These are phyloP conservation scores for Pipistrellus pipistrellus DNA, from an alignment of 2,797 vertebrate species.

Conservation along the genomic window DNA sequence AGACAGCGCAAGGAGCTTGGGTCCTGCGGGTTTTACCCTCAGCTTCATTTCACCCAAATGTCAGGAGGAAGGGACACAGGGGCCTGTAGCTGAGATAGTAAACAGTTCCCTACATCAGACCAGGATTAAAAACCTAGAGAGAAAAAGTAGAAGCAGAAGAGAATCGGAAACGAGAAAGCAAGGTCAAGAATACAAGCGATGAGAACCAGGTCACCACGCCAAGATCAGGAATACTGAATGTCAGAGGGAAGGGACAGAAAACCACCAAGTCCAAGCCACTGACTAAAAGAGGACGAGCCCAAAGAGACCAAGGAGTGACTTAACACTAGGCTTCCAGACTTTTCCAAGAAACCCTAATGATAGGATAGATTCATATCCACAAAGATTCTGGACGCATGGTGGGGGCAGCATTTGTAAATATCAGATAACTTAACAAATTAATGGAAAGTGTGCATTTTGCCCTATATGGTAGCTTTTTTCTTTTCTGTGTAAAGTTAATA, in stretches of 20 bases:
- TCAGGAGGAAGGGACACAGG: background rate
- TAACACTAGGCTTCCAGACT: background rate
- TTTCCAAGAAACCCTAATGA: background rate
- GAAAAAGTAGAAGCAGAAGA: background rate
- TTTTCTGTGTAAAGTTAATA: background rate
- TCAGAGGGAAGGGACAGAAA: background rate
- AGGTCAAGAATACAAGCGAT: background rate
- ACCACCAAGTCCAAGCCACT: background rate
- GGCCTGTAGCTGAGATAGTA: background rate
- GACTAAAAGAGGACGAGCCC: background rate
- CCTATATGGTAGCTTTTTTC: background rate
- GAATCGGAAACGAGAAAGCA: background rate
- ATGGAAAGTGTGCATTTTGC: background rate
- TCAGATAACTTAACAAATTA: background rate
- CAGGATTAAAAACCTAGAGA: background rate
- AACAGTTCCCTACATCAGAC: background rate
- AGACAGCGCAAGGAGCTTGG: background rate
- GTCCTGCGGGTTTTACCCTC: background rate
- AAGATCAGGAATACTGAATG: background rate
- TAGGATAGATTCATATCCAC: background rate
- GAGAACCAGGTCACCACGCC: background rate
- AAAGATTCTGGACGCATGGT: background rate
- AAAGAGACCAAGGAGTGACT: background rate
- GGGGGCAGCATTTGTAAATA: background rate
- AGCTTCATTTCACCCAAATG: background rate